Evolutionary conservation across 1,140 invertebrate genomes (phyloP), one percentile per base, ranked within the genome.

Genomic region (Procambarus clarkii): DNA sequence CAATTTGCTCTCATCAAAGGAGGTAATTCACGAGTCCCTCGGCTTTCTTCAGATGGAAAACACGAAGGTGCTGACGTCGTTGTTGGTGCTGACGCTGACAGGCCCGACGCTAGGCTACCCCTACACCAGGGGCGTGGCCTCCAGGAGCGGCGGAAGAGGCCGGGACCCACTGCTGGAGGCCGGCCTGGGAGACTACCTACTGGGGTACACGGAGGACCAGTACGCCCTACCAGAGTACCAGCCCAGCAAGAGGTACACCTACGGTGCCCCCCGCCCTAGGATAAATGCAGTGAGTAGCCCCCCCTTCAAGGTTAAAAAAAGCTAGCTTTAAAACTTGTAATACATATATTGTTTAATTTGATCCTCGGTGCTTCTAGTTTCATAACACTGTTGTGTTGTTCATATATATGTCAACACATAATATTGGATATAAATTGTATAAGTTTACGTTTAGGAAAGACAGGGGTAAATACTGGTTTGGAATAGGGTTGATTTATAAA

Each of bases 221-320:
- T 88, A 88, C 58, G 86, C 34, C 11, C 34, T 80, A 4, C 86
- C 79, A 5, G 58, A 80, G 46, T 81, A 88, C 78, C 24, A 58
- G 3, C 46, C 69, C 84, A 86, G 18, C 84, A 50, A 18, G 34
- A 45, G 45, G 21, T 76, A 77, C 48, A 46, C 81, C 18, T 82
- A 78, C 48, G 91, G 84, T 54, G 79, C 88, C 8, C 90, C 79
- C 3, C 82, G 88, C 76, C 92, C 92, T 7, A 91, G 87, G 84
- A 93, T 92, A 87, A 91, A 87, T 60, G 69, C 83, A 34, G 92
- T 93, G 87, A 93, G 92, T 78, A 0, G 34, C 1, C 34, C 34
- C 34, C 34, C 34, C 34, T 34, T 34, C 34, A 34, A 34, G 34
- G 34, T 34, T 34, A 34, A 34, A 34, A 34, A 34, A 34, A 34